A percentile compares a stretch with the other conserved stretches of the same genome.
phyloP scores from a whole-genome alignment of 2,113 vertebrate species.

The Alligator mississippiensis region DNA sequence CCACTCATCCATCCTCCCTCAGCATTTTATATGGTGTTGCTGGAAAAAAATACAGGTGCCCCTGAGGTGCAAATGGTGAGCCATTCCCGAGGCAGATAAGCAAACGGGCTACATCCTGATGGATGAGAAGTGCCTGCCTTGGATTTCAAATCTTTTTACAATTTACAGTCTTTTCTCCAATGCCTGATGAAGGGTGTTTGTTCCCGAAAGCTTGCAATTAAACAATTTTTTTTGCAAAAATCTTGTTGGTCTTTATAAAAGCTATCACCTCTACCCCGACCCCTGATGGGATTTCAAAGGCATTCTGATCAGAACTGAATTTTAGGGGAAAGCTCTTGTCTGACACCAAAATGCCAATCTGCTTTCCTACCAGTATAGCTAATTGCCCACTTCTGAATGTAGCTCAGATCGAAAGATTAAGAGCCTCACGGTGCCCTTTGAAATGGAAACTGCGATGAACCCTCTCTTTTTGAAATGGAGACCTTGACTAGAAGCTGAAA shows the following conservation, averaged over 20 bases:
- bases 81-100: background rate
- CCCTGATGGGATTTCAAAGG: background rate
- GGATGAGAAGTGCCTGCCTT: constrained; percentile 29
- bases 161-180: no score
- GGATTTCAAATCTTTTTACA: constrained; percentile 1
- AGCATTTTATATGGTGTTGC: background rate
- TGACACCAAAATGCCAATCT: background rate
- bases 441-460: rapidly evolving
- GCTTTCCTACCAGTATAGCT: background rate
- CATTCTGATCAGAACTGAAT: background rate
- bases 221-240: no score
- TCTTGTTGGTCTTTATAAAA: background rate
- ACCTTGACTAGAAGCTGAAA: background rate
- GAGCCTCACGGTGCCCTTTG: background rate
- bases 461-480: background rate
- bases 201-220: no score
- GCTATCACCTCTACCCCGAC: background rate
- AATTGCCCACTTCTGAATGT: background rate
- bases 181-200: no score
- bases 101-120: background rate
- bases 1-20: background rate
- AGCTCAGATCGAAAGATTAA: background rate
- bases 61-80: no score
- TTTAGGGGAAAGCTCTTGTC: background rate
- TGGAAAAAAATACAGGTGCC: background rate